Percentiles rank a stretch among this genome's conserved stretches.
Conservation (phyloP, 2,797 vertebrate genomes). For the Discoglossus pictus region DNA sequence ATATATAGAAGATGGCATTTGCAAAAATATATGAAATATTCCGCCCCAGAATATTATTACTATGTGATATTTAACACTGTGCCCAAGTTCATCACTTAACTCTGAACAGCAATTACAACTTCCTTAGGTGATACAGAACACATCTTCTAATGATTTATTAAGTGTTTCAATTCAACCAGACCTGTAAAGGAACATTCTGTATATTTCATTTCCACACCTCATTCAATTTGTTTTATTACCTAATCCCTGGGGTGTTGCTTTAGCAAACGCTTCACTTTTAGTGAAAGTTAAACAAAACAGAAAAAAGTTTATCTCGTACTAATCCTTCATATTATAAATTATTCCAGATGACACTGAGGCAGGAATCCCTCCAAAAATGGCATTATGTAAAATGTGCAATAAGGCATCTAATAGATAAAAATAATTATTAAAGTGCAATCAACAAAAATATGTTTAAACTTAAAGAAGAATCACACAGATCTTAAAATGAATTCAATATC, state of each 20-base stretch:
- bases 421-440: not conserved
- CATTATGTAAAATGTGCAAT: not conserved
- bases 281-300: not conserved
- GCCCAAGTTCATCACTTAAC: too few relatives aligned
- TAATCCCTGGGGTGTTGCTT: not conserved
- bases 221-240: conserved; percentile 25
- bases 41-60: too few relatives aligned
- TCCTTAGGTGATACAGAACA: conserved; percentile 6
- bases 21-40: too few relatives aligned
- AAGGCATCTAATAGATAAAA: not conserved
- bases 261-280: not conserved
- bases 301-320: conserved; percentile 7
- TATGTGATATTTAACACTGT: too few relatives aligned
- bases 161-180: conserved; percentile 16
- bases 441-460: not conserved
- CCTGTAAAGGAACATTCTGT: conserved; percentile 12
- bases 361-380: conserved; percentile 3
- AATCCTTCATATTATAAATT: conserved; percentile 5
- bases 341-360: not conserved
- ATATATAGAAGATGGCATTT: too few relatives aligned
- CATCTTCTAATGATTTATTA: conserved; percentile 25
- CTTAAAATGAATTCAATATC: too few relatives aligned
- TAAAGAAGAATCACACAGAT: too few relatives aligned
- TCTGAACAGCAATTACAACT: not conserved
- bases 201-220: conserved; percentile 31